Evolutionary conservation across 2,888 invertebrate genomes (phyloP), one percentile per base, ranked within the genome.

Genomic region (Amblyteles armatorius): DNA sequence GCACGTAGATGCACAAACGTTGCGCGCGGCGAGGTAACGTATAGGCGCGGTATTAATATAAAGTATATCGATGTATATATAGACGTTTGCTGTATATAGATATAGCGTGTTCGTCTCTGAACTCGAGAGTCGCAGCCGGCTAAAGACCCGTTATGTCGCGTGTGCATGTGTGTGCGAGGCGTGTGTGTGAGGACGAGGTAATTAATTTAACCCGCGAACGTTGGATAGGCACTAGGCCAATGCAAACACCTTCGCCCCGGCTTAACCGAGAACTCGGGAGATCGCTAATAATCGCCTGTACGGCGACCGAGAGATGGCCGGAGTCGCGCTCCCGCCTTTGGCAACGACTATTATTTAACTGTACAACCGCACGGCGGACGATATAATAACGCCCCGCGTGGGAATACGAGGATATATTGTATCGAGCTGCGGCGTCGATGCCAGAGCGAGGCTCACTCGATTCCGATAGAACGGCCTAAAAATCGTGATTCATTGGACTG

Each of bases 191-290:
- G 91, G 89, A 92, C 92, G 90, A 90, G 93, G 92, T 93, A 93
- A 93, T 93, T 93, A 93, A 93, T 93, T 93, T 93, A 88, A 89
- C 88, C 90, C 86, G 91, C 89, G 87, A 92, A 91, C 90, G 74
- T 57, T 67, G 52, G 89, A 88, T 90, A 90, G 91, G 87, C 91
- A 93, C 93, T 93, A 92, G 93, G 93, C 93, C 93, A 93, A 92
- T 92, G 91, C 91, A 90, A 92, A 92, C 92, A 90, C 90, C 92
- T 92, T 90, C 87, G 87, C 72, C 83, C 85, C 79, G 88, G 77
- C 84, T 85, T 65, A 65, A 36, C 82, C 85, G 85, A 85, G 80
- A 76, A 68, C 65, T 71, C 65, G 44, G 57, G 79, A 48, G 74
- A 79, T 65, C 81, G 73, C 52, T 57, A 84, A 86, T 84, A 81